Conservation (phyloP, 2,113 vertebrate genomes). For the Collichthys lucidus region DNA sequence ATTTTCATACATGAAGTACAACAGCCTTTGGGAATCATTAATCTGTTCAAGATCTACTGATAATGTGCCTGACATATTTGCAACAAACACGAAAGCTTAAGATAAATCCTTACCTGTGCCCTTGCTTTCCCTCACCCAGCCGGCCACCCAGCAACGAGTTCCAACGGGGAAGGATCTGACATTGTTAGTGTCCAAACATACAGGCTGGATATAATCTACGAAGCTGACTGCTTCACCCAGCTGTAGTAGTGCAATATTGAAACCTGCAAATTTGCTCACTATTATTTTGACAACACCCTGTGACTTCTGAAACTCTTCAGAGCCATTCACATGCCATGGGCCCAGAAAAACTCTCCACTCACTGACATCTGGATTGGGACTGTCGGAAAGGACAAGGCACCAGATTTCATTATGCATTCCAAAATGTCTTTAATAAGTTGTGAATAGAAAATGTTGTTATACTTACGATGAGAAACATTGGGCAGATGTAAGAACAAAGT, state of each 20-base stretch:
- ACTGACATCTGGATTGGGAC: conserved; percentile 38
- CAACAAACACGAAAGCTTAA: neutral
- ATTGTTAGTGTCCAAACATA: conserved; percentile 78
- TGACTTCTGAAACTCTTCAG: conserved; percentile 50
- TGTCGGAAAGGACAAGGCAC: neutral
- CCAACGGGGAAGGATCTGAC: conserved; percentile 77
- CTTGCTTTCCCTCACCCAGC: conserved; percentile 72
- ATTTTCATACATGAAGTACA: neutral
- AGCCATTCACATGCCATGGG: neutral
- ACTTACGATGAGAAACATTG: conserved; percentile 71
- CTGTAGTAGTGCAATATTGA: conserved; percentile 79
- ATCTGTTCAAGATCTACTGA: neutral
- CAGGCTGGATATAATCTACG: conserved; percentile 75
- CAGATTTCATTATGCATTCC: neutral
- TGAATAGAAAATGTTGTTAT: no score
- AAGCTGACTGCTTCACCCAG: conserved; percentile 59
- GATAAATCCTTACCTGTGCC: conserved; percentile 24
- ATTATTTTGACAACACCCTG: conserved; percentile 2
- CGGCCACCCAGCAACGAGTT: conserved; percentile 81
- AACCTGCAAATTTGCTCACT: conserved; percentile 56
- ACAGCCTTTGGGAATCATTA: neutral
- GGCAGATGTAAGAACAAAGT: conserved; percentile 79
- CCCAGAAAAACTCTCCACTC: conserved; percentile 69
- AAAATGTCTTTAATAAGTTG: neutral
- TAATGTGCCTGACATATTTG: neutral